Base-by-base conservation (phyloP, 2,888 invertebrate genomes). In the Ceratothoa steindachneri region DNA sequence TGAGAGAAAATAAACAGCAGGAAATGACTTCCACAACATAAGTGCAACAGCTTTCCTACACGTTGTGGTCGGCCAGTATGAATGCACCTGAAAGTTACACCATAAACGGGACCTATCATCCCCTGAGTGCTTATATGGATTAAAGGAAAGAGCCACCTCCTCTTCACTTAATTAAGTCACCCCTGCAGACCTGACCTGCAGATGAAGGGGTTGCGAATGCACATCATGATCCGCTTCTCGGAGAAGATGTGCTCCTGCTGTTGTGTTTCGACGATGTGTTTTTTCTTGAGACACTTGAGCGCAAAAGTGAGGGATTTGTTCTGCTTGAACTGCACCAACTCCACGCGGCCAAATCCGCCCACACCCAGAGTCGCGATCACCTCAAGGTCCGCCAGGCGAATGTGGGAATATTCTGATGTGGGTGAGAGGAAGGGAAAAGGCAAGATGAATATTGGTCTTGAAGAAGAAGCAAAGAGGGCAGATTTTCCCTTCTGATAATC, bases 211-310 rank as follows among this genome's bases (percentile, higher is more conserved):
- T 89, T 90, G 30, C 86, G 84, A 70, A 91, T 88, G 82, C 92
- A 91, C 82, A 88, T 87, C 88, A 93, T 88, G 74, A 95, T 92
- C 80, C 90, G 88, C 84, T 93, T 93, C 85, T 95, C 95, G 75
- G 92, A 93, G 84, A 89, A 92, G 0, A 93, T 92, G 83, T 95
- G 95, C 81, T 93, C 92, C 81, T 93, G 92, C 83, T 95, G 94
- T 82, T 93, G 89, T 74, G 93, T 93, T 81, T 92, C 90, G 24
- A 95, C 91, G 83, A 95, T 91, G 82, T 95, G 93, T 75, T 91
- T 88, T 85, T 95, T 95, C 84, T 93, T 93, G 77, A 95, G 88
- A 82, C 93, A 93, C 85, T 95, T 95, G 77, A 95, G 85, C 0
- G 95, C 95, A 84, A 91, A 94, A 0, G 88, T 87, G 81, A 85